phyloP scores from a whole-genome alignment of 2,888 invertebrate genomes.

The Spisula solida region DNA sequence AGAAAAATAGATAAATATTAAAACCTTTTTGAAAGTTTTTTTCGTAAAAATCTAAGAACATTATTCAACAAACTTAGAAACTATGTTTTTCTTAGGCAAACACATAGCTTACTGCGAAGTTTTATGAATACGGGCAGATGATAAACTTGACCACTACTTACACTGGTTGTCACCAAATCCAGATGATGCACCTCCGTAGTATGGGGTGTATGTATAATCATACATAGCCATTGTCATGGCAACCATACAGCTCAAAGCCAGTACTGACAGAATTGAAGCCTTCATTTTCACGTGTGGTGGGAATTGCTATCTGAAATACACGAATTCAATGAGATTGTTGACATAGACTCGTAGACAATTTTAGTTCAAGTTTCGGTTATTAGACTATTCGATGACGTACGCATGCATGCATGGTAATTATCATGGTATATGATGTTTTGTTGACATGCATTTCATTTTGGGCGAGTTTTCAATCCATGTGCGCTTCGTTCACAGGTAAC shows the following conservation, averaged over 20 bases:
- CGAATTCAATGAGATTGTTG: neutral
- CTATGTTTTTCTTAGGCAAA: too few species aligned
- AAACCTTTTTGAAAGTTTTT: too few species aligned
- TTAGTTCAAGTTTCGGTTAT: neutral
- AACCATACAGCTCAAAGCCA: slow-evolving; percentile 34
- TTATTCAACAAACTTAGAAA: too few species aligned
- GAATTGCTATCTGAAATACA: slow-evolving; percentile 4
- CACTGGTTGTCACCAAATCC: slow-evolving; percentile 30
- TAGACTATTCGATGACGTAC: neutral
- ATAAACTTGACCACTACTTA: neutral
- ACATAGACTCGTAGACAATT: neutral
- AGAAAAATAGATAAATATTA: too few species aligned
- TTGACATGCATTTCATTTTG: too few species aligned
- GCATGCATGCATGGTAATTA: neutral
- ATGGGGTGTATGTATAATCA: slow-evolving; percentile 1
- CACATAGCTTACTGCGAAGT: too few species aligned
- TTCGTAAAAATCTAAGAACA: too few species aligned
- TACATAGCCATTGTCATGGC: slow-evolving; percentile 22
- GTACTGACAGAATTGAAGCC: slow-evolving; percentile 31
- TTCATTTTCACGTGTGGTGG: slow-evolving; percentile 24
- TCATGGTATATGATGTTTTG: too few species aligned
- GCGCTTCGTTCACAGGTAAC: too few species aligned
- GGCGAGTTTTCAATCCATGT: too few species aligned
- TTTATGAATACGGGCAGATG: too few species aligned
- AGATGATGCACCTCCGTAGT: neutral